Evolutionary conservation across 2,113 vertebrate species (phyloP).

Genomic region (Pterocles burchelli): DNA sequence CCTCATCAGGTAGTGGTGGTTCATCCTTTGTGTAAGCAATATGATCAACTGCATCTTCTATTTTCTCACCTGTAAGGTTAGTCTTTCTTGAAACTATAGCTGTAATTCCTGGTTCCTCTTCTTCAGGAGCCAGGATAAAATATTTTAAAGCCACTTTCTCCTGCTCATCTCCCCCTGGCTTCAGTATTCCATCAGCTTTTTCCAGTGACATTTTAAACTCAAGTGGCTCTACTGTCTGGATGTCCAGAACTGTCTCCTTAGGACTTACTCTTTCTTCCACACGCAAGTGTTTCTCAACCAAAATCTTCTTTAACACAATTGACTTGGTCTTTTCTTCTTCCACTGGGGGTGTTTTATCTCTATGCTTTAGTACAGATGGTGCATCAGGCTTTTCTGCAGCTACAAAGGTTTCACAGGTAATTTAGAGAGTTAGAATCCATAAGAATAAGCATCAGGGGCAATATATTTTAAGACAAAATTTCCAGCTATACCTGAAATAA

Average conservation of each 20-base stretch:
- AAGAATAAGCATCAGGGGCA: slow-evolving; percentile 34
- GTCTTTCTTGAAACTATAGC: background rate
- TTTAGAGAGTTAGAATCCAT: slow-evolving; percentile 58
- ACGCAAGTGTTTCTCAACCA: slow-evolving; percentile 59
- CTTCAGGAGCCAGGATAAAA: slow-evolving; percentile 21
- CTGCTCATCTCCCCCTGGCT: background rate
- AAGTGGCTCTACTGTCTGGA: slow-evolving; percentile 59
- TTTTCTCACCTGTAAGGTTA: background rate
- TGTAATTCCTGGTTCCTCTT: background rate
- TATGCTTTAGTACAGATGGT: slow-evolving; percentile 73
- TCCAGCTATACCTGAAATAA: slow-evolving; percentile 44
- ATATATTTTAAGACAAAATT: slow-evolving; percentile 32
- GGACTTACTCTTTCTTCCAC: slow-evolving; percentile 66
- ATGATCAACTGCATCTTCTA: background rate
- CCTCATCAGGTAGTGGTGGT: background rate
- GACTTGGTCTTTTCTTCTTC: slow-evolving; percentile 69
- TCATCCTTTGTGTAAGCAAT: background rate
- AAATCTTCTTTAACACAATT: slow-evolving; percentile 65
- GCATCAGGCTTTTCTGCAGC: slow-evolving; percentile 74
- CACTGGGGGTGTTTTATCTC: slow-evolving; percentile 70
- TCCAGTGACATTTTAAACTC: slow-evolving; percentile 51
- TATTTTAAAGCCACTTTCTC: slow-evolving; percentile 26
- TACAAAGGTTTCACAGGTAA: slow-evolving; percentile 78
- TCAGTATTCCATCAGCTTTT: slow-evolving; percentile 40
- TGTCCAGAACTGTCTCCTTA: slow-evolving; percentile 57